phyloP scores from a whole-genome alignment of 2,113 vertebrate species.

The Hippocampus guttulatus region DNA sequence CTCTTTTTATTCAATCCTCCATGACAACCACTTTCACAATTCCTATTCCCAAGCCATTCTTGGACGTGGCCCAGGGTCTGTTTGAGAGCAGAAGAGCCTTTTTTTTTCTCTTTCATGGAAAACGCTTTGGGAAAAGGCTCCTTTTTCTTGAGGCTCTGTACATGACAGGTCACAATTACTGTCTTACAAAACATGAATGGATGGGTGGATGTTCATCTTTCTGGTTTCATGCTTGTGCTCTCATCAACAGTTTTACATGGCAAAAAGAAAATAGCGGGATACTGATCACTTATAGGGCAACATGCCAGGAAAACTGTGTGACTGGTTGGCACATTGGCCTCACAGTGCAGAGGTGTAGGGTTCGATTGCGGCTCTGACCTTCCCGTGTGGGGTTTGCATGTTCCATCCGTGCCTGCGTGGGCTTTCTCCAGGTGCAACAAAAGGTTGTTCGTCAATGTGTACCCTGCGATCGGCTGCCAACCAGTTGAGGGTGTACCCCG shows the following conservation, averaged over 20 bases:
- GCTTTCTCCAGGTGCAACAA: too few species aligned
- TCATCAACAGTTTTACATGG: neutral
- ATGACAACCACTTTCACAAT: conserved; percentile 59
- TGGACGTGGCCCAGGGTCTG: conserved; percentile 46
- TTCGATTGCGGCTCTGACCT: too few species aligned
- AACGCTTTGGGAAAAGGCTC: conserved; percentile 19
- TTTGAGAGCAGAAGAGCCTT: conserved; percentile 28
- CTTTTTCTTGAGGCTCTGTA: conserved; percentile 20
- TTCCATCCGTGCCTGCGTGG: too few species aligned
- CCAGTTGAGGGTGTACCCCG: too few species aligned
- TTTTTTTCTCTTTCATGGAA: conserved; percentile 30
- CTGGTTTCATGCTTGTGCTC: neutral
- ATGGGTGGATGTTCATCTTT: neutral
- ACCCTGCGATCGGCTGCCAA: too few species aligned
- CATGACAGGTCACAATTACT: neutral
- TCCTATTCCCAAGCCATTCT: conserved; percentile 28
- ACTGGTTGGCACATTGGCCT: too few species aligned
- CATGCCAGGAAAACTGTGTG: neutral
- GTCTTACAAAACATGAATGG: neutral
- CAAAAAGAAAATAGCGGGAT: neutral
- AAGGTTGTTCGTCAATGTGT: too few species aligned
- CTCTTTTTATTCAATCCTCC: conserved; percentile 37
- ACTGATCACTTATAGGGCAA: neutral
- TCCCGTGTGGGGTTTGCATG: too few species aligned
- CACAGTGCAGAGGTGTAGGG: too few species aligned